Percentiles rank a stretch among this genome's conserved stretches.
phyloP scores from a whole-genome alignment of 2,113 vertebrate genomes.

The Cynocephalus volans region DNA sequence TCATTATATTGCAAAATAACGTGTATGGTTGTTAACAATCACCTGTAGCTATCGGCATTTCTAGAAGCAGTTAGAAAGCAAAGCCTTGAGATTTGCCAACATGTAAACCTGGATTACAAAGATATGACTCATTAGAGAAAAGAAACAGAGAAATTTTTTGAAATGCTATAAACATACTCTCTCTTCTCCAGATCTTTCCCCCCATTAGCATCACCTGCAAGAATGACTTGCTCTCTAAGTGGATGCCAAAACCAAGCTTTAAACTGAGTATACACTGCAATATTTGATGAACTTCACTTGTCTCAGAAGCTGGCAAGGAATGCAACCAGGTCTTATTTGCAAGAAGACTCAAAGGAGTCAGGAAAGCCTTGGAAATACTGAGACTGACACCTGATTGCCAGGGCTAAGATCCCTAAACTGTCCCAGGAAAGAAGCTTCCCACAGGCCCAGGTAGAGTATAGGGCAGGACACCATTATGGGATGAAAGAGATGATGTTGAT shows the following conservation, averaged over 20 bases:
- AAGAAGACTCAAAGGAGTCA: background rate
- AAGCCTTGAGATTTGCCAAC: conserved; percentile 23
- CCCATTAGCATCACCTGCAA: background rate
- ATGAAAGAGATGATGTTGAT: background rate
- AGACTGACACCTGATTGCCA: background rate
- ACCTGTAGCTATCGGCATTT: conserved; percentile 43
- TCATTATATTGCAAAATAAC: conserved; percentile 44
- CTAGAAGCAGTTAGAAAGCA: conserved; percentile 59
- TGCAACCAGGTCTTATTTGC: background rate
- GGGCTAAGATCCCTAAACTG: background rate
- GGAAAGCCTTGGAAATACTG: background rate
- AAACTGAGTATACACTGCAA: background rate
- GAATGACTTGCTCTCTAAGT: conserved; percentile 29
- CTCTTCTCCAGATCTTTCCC: conserved; percentile 26
- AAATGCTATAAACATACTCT: background rate
- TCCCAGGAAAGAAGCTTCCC: background rate
- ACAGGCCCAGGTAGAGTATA: background rate
- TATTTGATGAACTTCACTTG: background rate
- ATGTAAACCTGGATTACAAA: conserved; percentile 48
- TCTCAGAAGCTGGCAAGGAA: background rate
- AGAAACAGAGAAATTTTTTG: background rate
- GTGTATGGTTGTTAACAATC: background rate
- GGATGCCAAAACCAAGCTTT: background rate
- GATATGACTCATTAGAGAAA: conserved; percentile 57
- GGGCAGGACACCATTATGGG: background rate